A percentile compares a stretch with the other conserved stretches of the same genome.
phyloP scores from a whole-genome alignment of 1,140 invertebrate genomes.

The Drosophila quadrilineata region DNA sequence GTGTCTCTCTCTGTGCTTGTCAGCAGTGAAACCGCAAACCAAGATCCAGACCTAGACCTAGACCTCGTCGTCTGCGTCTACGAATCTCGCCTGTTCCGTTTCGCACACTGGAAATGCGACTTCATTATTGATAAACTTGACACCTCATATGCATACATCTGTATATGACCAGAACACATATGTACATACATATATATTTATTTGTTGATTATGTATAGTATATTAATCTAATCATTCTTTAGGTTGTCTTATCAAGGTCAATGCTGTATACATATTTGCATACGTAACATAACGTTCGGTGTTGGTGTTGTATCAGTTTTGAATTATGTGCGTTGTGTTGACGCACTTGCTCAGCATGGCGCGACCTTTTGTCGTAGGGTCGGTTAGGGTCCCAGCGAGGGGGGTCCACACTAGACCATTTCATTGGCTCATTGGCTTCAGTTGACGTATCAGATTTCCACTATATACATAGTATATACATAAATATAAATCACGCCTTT shows the following conservation, averaged over 20 bases:
- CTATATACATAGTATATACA: too few species aligned
- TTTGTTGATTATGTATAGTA: too few species aligned
- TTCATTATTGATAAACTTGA: slow-evolving; percentile 5
- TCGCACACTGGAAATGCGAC: not conserved
- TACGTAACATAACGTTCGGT: slow-evolving; percentile 18
- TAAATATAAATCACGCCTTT: too few species aligned
- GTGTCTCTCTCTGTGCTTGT: too few species aligned
- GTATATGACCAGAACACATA: too few species aligned
- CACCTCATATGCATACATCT: too few species aligned
- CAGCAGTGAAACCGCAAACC: not conserved
- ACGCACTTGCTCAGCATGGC: slow-evolving; percentile 10
- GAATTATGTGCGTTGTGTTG: not conserved
- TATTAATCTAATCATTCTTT: slow-evolving; percentile 45
- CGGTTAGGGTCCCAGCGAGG: not conserved
- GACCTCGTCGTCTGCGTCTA: not conserved
- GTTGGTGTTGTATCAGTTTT: slow-evolving; percentile 33
- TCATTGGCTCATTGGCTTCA: slow-evolving; percentile 2
- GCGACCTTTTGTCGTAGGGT: not conserved
- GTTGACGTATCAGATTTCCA: not conserved
- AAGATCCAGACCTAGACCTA: not conserved
- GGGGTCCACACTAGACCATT: not conserved
- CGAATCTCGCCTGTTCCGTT: too few species aligned
- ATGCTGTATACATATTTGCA: slow-evolving; percentile 19
- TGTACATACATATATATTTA: not conserved
- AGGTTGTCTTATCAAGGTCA: slow-evolving; percentile 45